These are phyloP conservation scores for Drosophila ambigua DNA, from an alignment of 1,140 invertebrate genomes.

Conservation along the genomic window DNA sequence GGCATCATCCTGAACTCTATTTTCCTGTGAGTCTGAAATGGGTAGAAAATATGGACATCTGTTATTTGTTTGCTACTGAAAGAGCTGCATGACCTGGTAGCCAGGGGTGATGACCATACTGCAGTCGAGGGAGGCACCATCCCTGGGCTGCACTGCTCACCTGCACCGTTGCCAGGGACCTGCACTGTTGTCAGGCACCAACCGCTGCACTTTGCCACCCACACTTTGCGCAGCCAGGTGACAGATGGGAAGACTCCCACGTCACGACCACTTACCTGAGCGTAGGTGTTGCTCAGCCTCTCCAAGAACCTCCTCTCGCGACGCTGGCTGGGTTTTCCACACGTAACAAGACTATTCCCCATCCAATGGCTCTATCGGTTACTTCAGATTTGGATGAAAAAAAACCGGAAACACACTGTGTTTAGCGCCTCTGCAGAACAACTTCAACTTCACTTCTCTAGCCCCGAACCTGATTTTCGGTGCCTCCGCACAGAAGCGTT, in stretches of 20 bases:
- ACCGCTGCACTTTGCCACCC: constrained; percentile 20
- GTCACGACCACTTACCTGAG: constrained; percentile 48
- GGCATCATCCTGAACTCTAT: constrained; percentile 28
- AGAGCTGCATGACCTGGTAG: no score
- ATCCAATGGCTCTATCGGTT: constrained; percentile 44
- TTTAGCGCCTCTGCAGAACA: no score
- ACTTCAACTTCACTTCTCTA: no score
- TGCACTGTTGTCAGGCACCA: constrained; percentile 12
- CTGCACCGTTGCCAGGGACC: not conserved
- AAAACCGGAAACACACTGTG: no score
- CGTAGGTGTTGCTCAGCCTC: constrained; percentile 51
- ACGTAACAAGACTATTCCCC: constrained; percentile 53
- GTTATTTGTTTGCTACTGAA: not conserved
- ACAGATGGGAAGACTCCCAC: not conserved
- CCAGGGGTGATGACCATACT: no score
- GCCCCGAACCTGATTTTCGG: no score
- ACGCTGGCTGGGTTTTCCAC: constrained; percentile 48
- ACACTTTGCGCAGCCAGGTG: not conserved
- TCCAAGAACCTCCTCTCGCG: constrained; percentile 46
- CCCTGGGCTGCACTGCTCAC: no score
- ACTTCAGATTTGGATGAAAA: no score
- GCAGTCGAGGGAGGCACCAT: no score
- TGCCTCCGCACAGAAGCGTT: not conserved
- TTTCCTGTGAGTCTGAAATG: constrained; percentile 11
- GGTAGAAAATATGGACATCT: not conserved